Conservation (phyloP, 2,113 vertebrate genomes). For the Grallaria varia region DNA sequence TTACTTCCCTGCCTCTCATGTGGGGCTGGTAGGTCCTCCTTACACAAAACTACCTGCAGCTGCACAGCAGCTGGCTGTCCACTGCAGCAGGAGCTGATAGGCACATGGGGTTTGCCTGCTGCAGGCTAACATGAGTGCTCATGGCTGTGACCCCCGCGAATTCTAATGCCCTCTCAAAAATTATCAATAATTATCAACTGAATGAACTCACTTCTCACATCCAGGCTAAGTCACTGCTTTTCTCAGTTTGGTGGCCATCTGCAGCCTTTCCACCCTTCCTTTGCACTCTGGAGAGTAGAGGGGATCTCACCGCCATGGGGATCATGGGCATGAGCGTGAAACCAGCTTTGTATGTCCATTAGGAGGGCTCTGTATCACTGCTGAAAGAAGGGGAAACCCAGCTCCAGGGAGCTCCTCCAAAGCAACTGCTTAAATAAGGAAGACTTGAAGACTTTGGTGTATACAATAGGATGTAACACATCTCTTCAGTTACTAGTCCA, state of each 20-base stretch:
- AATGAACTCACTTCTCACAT: neutral
- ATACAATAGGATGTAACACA: neutral
- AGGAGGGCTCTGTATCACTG: neutral
- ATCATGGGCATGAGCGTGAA: neutral
- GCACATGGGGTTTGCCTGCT: neutral
- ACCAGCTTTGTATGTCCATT: neutral
- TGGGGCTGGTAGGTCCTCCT: neutral
- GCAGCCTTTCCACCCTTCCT: neutral
- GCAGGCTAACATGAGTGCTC: neutral
- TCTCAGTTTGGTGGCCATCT: neutral
- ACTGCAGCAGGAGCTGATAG: neutral
- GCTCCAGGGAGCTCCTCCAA: neutral
- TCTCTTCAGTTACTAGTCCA: neutral
- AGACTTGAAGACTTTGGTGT: neutral
- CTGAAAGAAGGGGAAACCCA: neutral
- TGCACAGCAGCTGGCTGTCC: neutral
- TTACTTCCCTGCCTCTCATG: neutral
- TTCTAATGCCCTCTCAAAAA: neutral
- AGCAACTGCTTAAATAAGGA: neutral
- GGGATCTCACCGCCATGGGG: neutral
- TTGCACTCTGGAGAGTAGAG: neutral
- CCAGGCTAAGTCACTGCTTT: neutral
- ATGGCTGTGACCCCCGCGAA: neutral
- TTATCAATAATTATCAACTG: neutral
- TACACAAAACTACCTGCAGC: neutral